Conservation (phyloP, 2,797 vertebrate genomes). For the Semaprochilodus insignis region DNA sequence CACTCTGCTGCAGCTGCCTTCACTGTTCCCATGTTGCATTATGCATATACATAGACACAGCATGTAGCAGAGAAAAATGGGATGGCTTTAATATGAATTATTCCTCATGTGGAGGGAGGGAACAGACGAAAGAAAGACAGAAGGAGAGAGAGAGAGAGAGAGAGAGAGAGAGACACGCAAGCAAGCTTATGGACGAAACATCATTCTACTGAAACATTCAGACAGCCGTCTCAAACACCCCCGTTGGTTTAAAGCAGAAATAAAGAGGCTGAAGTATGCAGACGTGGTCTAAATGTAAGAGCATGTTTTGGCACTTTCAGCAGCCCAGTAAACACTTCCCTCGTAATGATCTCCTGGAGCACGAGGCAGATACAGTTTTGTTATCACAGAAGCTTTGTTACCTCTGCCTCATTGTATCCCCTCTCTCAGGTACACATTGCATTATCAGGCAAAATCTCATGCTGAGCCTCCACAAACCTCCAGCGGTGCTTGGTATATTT, state of each 20-base stretch:
- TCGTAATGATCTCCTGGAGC: not conserved
- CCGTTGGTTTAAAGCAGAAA: no score
- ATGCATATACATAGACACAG: slow-evolving; percentile 27
- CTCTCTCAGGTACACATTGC: not conserved
- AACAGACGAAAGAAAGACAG: not conserved
- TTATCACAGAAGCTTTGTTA: not conserved
- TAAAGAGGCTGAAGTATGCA: no score
- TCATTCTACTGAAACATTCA: no score
- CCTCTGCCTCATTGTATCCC: not conserved
- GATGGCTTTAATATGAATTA: slow-evolving; percentile 32
- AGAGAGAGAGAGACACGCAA: not conserved
- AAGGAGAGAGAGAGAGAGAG: not conserved
- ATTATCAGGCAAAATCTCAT: not conserved
- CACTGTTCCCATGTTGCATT: slow-evolving; percentile 19
- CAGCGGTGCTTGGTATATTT: not conserved
- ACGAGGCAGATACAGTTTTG: not conserved
- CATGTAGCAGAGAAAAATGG: not conserved
- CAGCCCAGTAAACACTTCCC: not conserved
- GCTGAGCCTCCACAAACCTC: not conserved
- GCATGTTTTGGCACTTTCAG: not conserved
- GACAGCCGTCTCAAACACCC: no score
- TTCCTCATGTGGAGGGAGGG: slow-evolving; percentile 10
- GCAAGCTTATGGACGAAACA: no score
- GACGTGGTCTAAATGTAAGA: no score
- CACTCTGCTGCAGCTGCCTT: not conserved